Evolutionary conservation across 92 coral and sea anemone species (phyloP), one percentile per base, ranked within the genome.

Genomic region (Porites evermanni): DNA sequence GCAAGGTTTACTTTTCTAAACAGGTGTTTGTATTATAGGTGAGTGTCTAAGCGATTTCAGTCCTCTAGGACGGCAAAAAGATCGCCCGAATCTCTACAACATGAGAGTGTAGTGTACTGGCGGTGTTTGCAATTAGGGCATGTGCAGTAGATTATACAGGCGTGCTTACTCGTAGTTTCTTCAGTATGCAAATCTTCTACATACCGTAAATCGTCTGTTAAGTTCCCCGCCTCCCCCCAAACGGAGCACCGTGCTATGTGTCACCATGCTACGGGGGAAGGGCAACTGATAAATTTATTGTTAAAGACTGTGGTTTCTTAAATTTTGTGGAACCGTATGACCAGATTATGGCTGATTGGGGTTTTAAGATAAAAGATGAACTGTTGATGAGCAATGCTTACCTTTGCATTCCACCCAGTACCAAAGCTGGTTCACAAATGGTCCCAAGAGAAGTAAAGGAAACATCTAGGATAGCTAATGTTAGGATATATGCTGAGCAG

Each of bases 231-330:
- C 32, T 29, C 32, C 32, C 32, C 32, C 32, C 29, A 26, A 26
- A 26, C 29, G 29, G 29, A 26, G 29, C 29, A 26, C 29, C 29
- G 29, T 83, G 78, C 16, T 90, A 17, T 77, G 70, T 86, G 11
- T 85, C 90, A 6, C 70, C 61, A 0, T 67, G 84, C 47, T 86
- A 80, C 81, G 88, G 88, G 1, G 90, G 93, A 9, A 76, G 79
- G 74, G 88, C 84, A 73, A 64, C 82, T 21, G 93, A 90, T 68
- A 72, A 80, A 80, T 86, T 52, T 68, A 86, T 90, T 14, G 90
- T 86, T 18, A 63, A 11, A 44, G 87, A 88, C 88, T 38, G n/a
- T n/a, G 24, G 63, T 14, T 75, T 1, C 24, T 13, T 75, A 32
- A 56, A 38, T 64, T 66, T 26, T 7, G 56, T 81, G 50, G 82